Evolutionary conservation across 2,888 invertebrate genomes (phyloP), one percentile per base, ranked within the genome.

Genomic region (Herminia tarsipennalis): DNA sequence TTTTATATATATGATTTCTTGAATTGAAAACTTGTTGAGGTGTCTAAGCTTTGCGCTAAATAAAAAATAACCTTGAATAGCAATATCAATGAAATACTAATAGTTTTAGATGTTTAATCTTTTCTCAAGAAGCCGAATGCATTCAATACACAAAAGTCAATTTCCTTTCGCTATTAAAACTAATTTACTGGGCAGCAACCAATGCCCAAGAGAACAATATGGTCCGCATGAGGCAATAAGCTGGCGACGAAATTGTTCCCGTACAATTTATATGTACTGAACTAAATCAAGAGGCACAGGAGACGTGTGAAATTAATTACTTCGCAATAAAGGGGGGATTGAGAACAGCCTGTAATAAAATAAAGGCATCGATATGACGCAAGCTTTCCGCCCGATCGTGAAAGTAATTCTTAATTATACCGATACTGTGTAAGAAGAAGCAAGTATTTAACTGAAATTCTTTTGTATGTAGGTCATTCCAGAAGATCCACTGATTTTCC

Each of bases 231-330:
- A 59, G 50, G 52, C 53, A 66, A 63, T 70, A 69, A 66, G 60
- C 41, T 37, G 32, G 39, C 56, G 33, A 47, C 58, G 50, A 53
- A 61, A 66, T 62, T 56, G 59, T 57, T 56, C 51, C 41, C 45
- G 39, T 43, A 58, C 63, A 58, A 69, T 70, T 66, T 67, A 67
- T 70, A 57, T 58, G 58, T 61, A 69, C 58, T 59, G 47, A 71
- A 62, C 65, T 54, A 63, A 71, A 63, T 66, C 62, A 70, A 62
- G 61, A 67, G 60, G 57, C 66, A 60, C 68, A 49, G 55, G 62
- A 67, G 64, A 73, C 68, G 76, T 69, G 72, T 74, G 73, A 73
- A 74, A 78, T 77, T 78, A 78, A 78, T 78, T 77, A 76, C 71
- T 44, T 27, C 22, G 56, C 61, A 71, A 68, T 76, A 76, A 77